Percentiles rank a stretch among this genome's conserved stretches.
phyloP scores from a whole-genome alignment of 2,797 vertebrate species.

The Lacerta viridis region DNA sequence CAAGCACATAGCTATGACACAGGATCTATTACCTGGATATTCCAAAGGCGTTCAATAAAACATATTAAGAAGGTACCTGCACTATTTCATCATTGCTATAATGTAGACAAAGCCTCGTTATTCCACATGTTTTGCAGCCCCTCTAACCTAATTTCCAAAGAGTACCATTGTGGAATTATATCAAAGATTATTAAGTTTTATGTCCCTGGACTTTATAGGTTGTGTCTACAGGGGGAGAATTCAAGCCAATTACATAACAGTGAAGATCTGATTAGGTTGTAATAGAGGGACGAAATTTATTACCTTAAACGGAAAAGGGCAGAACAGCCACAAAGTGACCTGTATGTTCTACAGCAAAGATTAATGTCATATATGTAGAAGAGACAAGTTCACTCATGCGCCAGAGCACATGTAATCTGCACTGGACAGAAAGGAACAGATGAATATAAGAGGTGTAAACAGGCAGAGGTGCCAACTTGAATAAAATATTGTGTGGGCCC shows the following conservation, averaged over 20 bases:
- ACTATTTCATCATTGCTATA: constrained; percentile 62
- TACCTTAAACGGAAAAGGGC: constrained; percentile 59
- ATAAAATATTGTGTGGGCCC: too few relatives aligned
- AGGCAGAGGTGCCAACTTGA: too few relatives aligned
- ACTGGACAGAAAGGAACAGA: background rate
- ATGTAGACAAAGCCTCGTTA: constrained; percentile 63
- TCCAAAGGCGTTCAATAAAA: constrained; percentile 63
- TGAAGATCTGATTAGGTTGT: constrained; percentile 68
- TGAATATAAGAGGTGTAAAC: background rate
- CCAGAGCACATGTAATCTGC: constrained; percentile 57
- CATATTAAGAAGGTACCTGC: constrained; percentile 49
- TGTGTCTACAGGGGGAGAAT: constrained; percentile 69
- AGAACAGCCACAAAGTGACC: constrained; percentile 55
- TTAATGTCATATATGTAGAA: constrained; percentile 54
- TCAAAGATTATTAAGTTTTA: constrained; percentile 76
- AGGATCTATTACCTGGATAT: constrained; percentile 58
- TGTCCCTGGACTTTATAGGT: constrained; percentile 66
- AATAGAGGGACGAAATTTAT: constrained; percentile 75
- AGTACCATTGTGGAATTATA: constrained; percentile 74
- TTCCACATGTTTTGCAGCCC: constrained; percentile 70
- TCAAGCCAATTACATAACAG: constrained; percentile 69
- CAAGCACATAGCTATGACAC: constrained; percentile 54
- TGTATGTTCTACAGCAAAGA: constrained; percentile 52
- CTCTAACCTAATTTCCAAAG: constrained; percentile 74
- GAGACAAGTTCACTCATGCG: constrained; percentile 29